phyloP scores from a whole-genome alignment of 2,113 vertebrate genomes.

The Plotosus lineatus region DNA sequence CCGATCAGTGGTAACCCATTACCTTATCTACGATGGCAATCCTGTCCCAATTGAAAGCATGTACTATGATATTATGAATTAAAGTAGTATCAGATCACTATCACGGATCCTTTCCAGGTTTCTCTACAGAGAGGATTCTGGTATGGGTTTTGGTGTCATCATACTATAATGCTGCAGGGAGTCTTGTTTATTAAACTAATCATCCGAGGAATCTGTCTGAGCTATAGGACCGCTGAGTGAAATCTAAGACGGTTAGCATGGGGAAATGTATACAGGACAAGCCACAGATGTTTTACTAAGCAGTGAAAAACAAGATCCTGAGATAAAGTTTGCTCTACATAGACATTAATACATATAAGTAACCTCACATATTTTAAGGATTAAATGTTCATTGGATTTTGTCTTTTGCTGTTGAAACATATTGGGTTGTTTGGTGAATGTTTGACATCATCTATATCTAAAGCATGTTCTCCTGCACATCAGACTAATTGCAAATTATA shows the following conservation, averaged over 20 bases:
- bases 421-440: background rate
- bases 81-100: background rate
- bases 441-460: background rate
- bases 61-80: background rate
- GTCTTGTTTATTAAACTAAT: slow-evolving; percentile 41
- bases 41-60: too few species aligned
- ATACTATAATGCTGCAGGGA: slow-evolving; percentile 4
- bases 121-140: slow-evolving; percentile 5
- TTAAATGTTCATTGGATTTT: background rate
- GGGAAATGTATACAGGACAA: background rate
- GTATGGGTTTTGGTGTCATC: slow-evolving; percentile 29
- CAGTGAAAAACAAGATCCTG: background rate
- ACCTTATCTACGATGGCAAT: too few species aligned
- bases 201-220: slow-evolving; percentile 26
- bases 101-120: background rate
- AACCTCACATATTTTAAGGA: background rate
- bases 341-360: background rate
- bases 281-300: background rate
- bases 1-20: too few species aligned
- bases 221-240: slow-evolving; percentile 1
- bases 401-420: slow-evolving; percentile 1
- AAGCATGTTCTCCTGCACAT: background rate
- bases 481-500: background rate
- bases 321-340: background rate
- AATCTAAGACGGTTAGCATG: slow-evolving; percentile 7